Conservation (phyloP, 2,113 vertebrate genomes). For the Pogona vitticeps region DNA sequence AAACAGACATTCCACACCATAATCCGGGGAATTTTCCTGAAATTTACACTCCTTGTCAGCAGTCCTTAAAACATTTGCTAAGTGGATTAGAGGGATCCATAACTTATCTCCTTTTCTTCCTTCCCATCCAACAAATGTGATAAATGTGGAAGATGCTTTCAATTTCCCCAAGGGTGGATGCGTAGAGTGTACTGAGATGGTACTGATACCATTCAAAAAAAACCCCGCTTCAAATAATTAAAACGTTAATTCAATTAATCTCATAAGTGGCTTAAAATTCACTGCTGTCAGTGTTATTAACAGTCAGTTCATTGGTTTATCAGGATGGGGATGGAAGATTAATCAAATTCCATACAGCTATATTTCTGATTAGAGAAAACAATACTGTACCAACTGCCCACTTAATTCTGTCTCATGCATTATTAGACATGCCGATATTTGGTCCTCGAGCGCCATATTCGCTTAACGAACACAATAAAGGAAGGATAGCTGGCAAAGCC, state of each 20-base stretch:
- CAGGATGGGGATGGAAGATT: constrained; percentile 53
- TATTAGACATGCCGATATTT: constrained; percentile 64
- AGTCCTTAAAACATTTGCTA: constrained; percentile 30
- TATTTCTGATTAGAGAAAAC: constrained; percentile 68
- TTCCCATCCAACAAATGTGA: constrained; percentile 11
- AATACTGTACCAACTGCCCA: constrained; percentile 61
- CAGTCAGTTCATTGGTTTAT: constrained; percentile 65
- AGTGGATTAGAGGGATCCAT: constrained; percentile 23
- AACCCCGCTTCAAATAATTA: constrained; percentile 40
- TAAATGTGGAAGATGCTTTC: constrained; percentile 14
- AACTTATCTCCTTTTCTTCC: constrained; percentile 1
- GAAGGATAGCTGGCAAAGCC: constrained; percentile 63
- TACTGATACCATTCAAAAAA: constrained; percentile 12
- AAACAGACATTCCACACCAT: not conserved
- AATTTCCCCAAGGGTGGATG: constrained; percentile 1
- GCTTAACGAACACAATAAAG: constrained; percentile 72
- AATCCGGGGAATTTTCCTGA: not conserved
- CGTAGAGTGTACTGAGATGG: not conserved
- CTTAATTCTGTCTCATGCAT: constrained; percentile 68
- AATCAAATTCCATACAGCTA: constrained; percentile 59
- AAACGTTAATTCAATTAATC: constrained; percentile 47
- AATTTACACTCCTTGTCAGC: constrained; percentile 16
- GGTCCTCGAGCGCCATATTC: constrained; percentile 60
- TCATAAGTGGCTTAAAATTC: constrained; percentile 51
- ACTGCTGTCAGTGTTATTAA: constrained; percentile 61